phyloP scores from a whole-genome alignment of 2,113 vertebrate genomes.

The Pholis gunnellus region DNA sequence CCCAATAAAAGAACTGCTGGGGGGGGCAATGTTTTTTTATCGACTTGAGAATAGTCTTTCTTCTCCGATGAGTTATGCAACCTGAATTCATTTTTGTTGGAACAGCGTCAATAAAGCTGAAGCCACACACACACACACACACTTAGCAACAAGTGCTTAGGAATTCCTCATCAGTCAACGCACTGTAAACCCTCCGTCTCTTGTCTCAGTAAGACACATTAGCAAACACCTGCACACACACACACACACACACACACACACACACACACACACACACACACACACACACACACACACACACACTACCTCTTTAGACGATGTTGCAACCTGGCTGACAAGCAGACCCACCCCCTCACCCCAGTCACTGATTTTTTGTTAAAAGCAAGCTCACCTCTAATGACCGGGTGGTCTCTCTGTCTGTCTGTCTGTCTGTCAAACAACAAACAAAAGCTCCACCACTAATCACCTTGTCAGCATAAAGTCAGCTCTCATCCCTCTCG shows the following conservation, averaged over 20 bases:
- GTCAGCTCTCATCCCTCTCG: conserved; percentile 18
- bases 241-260: neutral
- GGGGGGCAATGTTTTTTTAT: neutral
- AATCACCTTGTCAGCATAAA: conserved; percentile 6
- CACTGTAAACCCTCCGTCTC: conserved; percentile 35
- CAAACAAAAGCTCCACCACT: neutral
- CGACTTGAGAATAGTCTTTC: neutral
- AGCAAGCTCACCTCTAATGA: conserved; percentile 48
- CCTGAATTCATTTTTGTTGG: neutral
- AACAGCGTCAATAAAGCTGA: neutral
- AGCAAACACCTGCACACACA: conserved; percentile 19
- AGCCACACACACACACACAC: conserved; percentile 6
- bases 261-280: neutral
- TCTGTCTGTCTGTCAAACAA: conserved; percentile 15
- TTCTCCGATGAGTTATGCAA: neutral
- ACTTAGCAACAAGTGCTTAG: conserved; percentile 26
- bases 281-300: neutral
- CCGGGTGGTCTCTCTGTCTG: neutral
- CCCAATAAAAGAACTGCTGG: neutral
- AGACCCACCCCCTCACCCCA: conserved; percentile 15
- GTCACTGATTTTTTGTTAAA: conserved; percentile 42
- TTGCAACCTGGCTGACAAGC: conserved; percentile 44
- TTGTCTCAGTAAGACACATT: conserved; percentile 22
- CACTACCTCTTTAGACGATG: conserved; percentile 23
- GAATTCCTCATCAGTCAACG: conserved; percentile 41